phyloP scores from a whole-genome alignment of 2,113 vertebrate species.

The Sphyrna mokarran region DNA sequence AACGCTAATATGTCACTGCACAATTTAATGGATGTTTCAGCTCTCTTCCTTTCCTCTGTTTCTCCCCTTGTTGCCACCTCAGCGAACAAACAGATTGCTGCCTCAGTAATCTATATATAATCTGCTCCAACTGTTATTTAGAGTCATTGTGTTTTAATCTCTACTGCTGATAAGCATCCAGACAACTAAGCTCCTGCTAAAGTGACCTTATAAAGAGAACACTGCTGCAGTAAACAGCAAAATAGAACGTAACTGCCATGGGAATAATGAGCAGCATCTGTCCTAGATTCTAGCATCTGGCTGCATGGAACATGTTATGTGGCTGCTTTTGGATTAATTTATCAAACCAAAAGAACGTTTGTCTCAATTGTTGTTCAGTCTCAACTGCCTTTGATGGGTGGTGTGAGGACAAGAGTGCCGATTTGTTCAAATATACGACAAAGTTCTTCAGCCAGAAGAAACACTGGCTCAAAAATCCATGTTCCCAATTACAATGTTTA shows the following conservation, averaged over 20 bases:
- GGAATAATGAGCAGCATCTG: neutral
- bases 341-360: neutral
- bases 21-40: neutral
- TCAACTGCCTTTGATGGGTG: neutral
- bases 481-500: neutral
- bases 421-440: neutral
- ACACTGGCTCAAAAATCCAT: neutral
- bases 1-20: too few species aligned
- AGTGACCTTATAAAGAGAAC: slow-evolving; percentile 11
- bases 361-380: neutral
- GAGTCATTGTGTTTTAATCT: slow-evolving; percentile 7
- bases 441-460: neutral
- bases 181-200: neutral
- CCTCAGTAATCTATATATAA: neutral
- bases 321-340: neutral
- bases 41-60: too few species aligned
- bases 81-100: slow-evolving; percentile 7
- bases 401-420: neutral
- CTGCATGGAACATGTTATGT: neutral
- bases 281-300: neutral
- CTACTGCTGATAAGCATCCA: neutral
- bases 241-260: neutral
- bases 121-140: neutral
- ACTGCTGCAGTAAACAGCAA: slow-evolving; percentile 3
- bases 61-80: neutral